Evolutionary conservation across 2,888 invertebrate genomes (phyloP).

Genomic region (Cataglyphis albicans): DNA sequence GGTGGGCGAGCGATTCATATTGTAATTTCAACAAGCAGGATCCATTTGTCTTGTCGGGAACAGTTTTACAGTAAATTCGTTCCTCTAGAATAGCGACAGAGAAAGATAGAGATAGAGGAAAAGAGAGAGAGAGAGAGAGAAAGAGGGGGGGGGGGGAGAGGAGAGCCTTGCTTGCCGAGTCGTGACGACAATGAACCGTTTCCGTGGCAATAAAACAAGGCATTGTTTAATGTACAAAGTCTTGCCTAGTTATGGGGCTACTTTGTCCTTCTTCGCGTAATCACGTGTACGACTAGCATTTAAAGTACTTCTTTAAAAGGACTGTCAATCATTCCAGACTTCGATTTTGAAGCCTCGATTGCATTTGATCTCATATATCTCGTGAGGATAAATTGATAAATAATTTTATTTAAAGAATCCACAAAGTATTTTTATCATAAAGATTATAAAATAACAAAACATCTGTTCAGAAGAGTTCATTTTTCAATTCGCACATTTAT

Average conservation of each 20-base stretch:
- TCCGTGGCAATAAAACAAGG: slow-evolving; percentile 66
- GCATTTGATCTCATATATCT: background rate
- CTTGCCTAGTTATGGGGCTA: slow-evolving; percentile 22
- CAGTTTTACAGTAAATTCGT: slow-evolving; percentile 69
- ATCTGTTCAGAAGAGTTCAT: background rate
- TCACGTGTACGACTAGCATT: background rate
- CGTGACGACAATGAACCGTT: slow-evolving; percentile 67
- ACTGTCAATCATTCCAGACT: background rate
- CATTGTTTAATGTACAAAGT: slow-evolving; percentile 64
- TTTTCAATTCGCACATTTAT: background rate
- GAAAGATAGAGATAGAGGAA: background rate
- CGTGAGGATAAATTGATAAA: background rate
- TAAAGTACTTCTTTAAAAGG: background rate
- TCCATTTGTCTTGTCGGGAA: slow-evolving; percentile 69
- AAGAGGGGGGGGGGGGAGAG: background rate
- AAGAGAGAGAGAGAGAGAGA: slow-evolving; percentile 8
- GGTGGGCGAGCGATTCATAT: slow-evolving; percentile 74
- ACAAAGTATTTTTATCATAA: background rate
- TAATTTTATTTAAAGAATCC: background rate
- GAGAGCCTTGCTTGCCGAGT: slow-evolving; percentile 52
- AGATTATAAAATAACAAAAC: background rate
- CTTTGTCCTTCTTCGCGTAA: slow-evolving; percentile 35
- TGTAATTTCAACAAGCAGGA: slow-evolving; percentile 72
- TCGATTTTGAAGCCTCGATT: background rate
- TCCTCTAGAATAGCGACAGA: slow-evolving; percentile 50